Percentiles rank a stretch among this genome's conserved stretches.
These are phyloP conservation scores for Cynopterus sphinx DNA, from an alignment of 2,797 vertebrate genomes.

Conservation along the genomic window DNA sequence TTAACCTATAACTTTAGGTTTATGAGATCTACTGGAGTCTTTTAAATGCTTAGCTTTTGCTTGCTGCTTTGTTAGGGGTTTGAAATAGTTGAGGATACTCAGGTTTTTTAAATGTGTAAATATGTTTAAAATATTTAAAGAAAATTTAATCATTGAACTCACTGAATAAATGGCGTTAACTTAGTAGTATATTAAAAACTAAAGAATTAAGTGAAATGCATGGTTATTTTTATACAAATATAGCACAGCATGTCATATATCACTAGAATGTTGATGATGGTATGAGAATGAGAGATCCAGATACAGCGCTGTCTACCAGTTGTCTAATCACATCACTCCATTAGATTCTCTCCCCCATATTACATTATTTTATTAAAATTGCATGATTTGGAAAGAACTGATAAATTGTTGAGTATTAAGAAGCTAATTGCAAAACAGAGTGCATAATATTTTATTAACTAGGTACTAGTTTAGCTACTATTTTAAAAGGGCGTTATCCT, in stretches of 20 bases:
- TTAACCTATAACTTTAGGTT: not conserved
- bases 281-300: not conserved
- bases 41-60: not conserved
- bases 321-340: not conserved
- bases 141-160: not conserved
- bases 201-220: not conserved
- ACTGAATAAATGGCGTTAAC: not conserved
- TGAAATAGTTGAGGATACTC: not conserved
- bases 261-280: not conserved
- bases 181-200: constrained; percentile 8
- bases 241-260: not conserved
- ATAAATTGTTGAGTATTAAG: not conserved
- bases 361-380: not conserved
- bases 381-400: not conserved
- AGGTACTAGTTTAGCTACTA: not conserved
- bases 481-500: not conserved
- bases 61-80: not conserved
- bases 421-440: not conserved
- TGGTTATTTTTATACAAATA: not conserved
- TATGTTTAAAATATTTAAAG: not conserved
- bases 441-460: not conserved
- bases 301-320: accelerated
- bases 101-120: not conserved
- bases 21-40: not conserved
- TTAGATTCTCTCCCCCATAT: not conserved